Base-by-base conservation (phyloP, 2,888 invertebrate species). In the Subacronicta megacephala region DNA sequence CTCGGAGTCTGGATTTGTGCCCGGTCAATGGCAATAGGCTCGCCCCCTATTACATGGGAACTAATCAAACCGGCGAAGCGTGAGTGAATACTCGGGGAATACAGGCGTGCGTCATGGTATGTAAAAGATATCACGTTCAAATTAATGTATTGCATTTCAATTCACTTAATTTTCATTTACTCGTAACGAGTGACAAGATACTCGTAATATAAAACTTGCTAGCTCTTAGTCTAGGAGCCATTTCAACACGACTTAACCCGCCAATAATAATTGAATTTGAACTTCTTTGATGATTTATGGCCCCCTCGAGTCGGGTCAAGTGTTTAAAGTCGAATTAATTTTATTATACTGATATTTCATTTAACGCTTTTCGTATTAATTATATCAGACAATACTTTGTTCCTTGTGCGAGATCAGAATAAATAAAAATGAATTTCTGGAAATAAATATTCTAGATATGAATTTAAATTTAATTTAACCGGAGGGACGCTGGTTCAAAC, bases 191-290 rank as follows among this genome's bases (percentile, higher is more conserved):
- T 26, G 26, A 23, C 23, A 12, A 12, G 10, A 31, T n/a, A n/a
- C n/a, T n/a, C n/a, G n/a, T n/a, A 3, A 29, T 3, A n/a, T n/a
- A 31, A 31, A 31, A 42, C 15, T 18, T 41, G 23, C 36, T 13
- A 18, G 41, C 46, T 52, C 58, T 52, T 20, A 16, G 46, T 5
- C 47, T 35, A 15, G 35, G 20, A 41, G 44, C 6, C 37, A n/a
- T 29, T 64, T 69, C 41, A 45, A 55, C 42, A 7, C 13, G 55
- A 55, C 45, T 54, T 67, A 45, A 36, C 33, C 7, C 20, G 37
- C 54, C 44, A 44, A 55, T 58, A 44, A 55, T 58, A 61, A 68
- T 68, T 62, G 45, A 65, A 65, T 68, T 68, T 12, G 31, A 45
- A 68, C 29, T 37, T 64, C 49, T 45, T 65, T 57, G 56, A 52